phyloP scores from a whole-genome alignment of 2,113 vertebrate genomes.

The Bucco capensis region DNA sequence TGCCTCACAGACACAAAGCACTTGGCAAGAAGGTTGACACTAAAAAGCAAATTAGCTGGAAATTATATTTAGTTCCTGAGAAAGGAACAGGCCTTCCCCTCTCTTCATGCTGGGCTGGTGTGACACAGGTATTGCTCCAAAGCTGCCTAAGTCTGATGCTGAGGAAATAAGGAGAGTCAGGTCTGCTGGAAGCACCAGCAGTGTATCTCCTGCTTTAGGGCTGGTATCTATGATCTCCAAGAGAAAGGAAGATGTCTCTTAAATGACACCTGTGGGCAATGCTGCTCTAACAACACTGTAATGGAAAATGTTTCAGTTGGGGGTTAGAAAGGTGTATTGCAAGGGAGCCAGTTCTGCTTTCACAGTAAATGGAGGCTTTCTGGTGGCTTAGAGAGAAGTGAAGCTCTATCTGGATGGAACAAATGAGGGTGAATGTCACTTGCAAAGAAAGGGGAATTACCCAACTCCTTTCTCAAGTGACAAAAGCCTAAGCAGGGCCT shows the following conservation, averaged over 20 bases:
- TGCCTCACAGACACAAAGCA: background rate
- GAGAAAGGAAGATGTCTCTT: background rate
- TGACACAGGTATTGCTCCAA: background rate
- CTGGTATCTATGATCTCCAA: background rate
- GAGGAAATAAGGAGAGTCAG: background rate
- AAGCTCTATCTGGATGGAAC: background rate
- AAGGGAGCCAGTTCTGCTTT: background rate
- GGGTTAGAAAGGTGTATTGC: background rate
- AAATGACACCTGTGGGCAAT: background rate
- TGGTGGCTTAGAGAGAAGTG: background rate
- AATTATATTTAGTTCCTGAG: background rate
- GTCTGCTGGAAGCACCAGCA: background rate
- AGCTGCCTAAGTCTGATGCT: background rate
- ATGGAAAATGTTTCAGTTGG: background rate
- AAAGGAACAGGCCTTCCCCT: background rate
- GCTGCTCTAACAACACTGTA: background rate
- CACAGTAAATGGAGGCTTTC: background rate
- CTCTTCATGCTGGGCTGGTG: background rate
- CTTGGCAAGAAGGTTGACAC: background rate
- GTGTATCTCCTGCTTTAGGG: accelerated
- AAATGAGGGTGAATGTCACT: constrained; percentile 5
- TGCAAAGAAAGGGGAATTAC: constrained; percentile 6
- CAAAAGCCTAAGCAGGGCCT: background rate
- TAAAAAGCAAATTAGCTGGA: background rate
- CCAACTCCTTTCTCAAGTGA: background rate